Evolutionary conservation across 2,797 vertebrate species (phyloP), one percentile per base, ranked within the genome.

Genomic region (Synaphobranchus kaupii): DNA sequence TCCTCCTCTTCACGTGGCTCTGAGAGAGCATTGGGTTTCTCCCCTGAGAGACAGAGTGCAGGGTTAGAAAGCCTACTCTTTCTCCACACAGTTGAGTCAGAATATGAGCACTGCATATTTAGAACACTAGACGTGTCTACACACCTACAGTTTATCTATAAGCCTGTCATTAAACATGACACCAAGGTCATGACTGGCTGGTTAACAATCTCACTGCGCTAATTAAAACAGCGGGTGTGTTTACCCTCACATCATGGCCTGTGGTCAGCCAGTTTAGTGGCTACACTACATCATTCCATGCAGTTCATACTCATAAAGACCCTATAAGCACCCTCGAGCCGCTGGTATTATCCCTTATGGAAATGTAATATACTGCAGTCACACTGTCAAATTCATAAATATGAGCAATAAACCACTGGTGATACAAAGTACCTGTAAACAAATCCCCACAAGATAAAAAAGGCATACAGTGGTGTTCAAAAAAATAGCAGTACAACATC

Each of bases 1-100:
- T 96, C 96, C 63, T 96, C 96, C 5, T 96, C 96, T 4, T 95
- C 96, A 0, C 96, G 95, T 3, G 97, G 97, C 88, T 97, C 97
- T 39, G 97, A 93, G 85, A 96, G 90, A 0, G 96, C 93, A 0
- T 96, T 95, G 0, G 93, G 93, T 60, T 97, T 96, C 20, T 95
- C 94, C 3, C 92, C 95, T 96, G 83, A 8, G 87, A 83, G 78
- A 47, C 82, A 52, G 1, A 31, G 50, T 15, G 13, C 84, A 10
- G 3, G 63, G 60, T 83, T 48, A 34, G 31, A 1, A 87, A 44
- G n/a, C 47, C 50, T 48, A 28, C 28, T 31, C 47, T 39, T n/a
- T 60, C 63, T 39, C 48, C 39, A 15, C 44, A 58, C 22, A 47
- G 34, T 4, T 5, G 17, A 47, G 73, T 47, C 73, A 78, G 68